A percentile compares a stretch with the other conserved stretches of the same genome.
Conservation (phyloP, 2,797 vertebrate genomes). For the Taeniopygia guttata region DNA sequence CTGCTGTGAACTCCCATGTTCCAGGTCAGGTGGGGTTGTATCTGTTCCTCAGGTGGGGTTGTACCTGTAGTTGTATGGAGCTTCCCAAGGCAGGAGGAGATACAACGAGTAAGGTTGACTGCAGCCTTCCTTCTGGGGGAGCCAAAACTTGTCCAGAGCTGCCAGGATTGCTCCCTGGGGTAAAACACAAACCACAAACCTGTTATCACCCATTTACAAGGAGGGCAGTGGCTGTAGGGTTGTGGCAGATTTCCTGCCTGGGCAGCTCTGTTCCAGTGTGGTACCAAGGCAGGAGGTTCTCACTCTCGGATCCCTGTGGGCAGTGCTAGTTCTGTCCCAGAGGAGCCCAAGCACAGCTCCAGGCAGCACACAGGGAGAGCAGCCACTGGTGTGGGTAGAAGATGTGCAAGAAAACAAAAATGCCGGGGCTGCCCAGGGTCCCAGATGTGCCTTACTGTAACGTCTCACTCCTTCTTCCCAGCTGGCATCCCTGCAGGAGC, state of each 20-base stretch:
- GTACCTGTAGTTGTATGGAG: neutral
- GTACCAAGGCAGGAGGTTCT: neutral
- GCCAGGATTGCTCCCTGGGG: neutral
- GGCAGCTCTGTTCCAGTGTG: neutral
- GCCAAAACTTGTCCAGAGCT: neutral
- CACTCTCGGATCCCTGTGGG: neutral
- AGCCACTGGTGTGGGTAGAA: neutral
- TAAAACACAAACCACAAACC: neutral
- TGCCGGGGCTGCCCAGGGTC: neutral
- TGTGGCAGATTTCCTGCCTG: neutral
- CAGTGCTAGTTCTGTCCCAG: neutral
- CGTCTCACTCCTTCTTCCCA: neutral
- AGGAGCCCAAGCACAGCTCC: neutral
- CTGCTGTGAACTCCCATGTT: neutral
- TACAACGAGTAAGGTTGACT: neutral
- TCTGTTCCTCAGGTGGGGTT: neutral
- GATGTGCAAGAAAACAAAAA: neutral
- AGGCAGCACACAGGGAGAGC: rapidly evolving
- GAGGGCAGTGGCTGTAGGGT: neutral
- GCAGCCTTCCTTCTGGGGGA: neutral
- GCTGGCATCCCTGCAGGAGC: slow-evolving; percentile 78
- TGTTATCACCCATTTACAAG: neutral
- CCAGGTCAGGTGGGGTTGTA: neutral
- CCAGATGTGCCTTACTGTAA: neutral
- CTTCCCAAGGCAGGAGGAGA: neutral